Percentiles rank a stretch among this genome's conserved stretches.
Conservation (phyloP, 2,113 vertebrate genomes). For the Ursus arctos region DNA sequence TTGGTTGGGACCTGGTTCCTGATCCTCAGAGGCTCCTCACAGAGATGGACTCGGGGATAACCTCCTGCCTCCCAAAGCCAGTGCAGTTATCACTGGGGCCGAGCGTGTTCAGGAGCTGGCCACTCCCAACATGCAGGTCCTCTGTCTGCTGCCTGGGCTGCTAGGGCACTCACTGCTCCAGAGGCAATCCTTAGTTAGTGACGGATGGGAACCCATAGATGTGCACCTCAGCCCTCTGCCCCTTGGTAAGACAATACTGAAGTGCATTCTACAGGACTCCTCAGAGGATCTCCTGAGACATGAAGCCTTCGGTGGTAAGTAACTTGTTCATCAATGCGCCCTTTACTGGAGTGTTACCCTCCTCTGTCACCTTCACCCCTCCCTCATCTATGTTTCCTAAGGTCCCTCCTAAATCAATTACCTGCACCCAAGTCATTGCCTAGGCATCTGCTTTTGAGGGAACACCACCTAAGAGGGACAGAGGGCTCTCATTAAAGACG, state of each 20-base stretch:
- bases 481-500: not conserved
- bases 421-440: not conserved
- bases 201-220: not conserved
- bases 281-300: not conserved
- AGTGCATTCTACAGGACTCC: not conserved
- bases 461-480: not conserved
- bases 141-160: not conserved
- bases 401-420: not conserved
- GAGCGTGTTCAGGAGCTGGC: accelerated
- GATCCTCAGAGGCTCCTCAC: not conserved
- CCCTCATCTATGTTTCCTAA: no score
- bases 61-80: not conserved
- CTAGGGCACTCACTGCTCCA: not conserved
- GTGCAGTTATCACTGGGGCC: accelerated
- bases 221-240: not conserved
- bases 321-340: not conserved
- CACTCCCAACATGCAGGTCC: accelerated
- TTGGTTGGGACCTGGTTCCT: not conserved
- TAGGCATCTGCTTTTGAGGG: not conserved
- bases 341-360: not conserved
- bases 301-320: not conserved
- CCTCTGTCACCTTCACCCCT: not conserved
- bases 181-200: not conserved
- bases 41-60: not conserved
- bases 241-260: not conserved